Evolutionary conservation across 1,140 invertebrate species (phyloP), one percentile per base, ranked within the genome.

Genomic region (Zaprionus tsacasi): DNA sequence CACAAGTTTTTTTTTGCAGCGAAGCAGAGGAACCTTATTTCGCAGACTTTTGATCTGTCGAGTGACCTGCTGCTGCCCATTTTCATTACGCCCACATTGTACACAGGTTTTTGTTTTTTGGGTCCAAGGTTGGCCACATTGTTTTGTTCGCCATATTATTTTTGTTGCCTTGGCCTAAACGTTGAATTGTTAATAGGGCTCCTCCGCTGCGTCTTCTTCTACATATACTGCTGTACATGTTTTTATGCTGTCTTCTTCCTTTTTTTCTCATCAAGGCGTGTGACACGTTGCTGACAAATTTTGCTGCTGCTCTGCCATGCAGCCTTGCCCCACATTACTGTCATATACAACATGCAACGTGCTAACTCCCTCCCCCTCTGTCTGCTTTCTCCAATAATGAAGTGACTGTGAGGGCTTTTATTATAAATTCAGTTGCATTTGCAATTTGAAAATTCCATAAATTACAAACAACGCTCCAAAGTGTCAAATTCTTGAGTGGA

Each of bases 111-210:
- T 30, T 30, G 56, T 57, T 70, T 35, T 52, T 40, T 52, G 43
- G 43, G 63, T 70, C 69, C 77, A 79, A 78, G 70, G 78, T 58
- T 64, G n/a, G 12, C 10, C 6, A 21, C 38, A 59, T 40, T 56
- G 17, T 25, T 35, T 68, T 72, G 61, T 15, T n/a, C n/a, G n/a
- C n/a, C n/a, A n/a, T n/a, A n/a, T n/a, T 48, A 64, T 65, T 71
- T 70, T 61, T 65, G 61, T 55, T 79, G 70, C 79, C 82, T 86
- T 86, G 82, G 82, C 82, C 82, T 70, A 87, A 86, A 73, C 83
- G 79, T 61, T 76, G 76, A 73, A 76, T 86, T 77, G 69, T 74
- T 87, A 76, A 76, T 76, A 71, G 60, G 66, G 50, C 68, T 61
- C 65, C 33, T 52, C 59, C 17, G 27, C 15, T 17, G 35, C 36